These are phyloP conservation scores for Drosophila oshimai DNA, from an alignment of 1,140 invertebrate genomes.

Conservation along the genomic window DNA sequence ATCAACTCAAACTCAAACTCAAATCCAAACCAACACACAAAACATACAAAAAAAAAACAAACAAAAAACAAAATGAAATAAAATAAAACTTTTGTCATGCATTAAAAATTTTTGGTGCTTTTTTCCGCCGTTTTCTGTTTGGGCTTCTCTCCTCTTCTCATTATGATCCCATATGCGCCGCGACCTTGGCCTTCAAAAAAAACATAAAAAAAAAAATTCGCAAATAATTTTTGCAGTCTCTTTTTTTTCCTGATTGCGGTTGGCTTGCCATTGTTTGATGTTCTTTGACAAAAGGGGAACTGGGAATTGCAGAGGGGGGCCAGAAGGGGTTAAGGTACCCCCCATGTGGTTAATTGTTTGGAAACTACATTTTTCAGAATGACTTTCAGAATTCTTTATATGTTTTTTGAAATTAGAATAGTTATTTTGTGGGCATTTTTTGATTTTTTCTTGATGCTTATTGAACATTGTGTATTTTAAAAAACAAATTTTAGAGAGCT, in stretches of 20 bases:
- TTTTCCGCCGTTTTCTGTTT: background rate
- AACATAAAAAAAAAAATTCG: slow-evolving; percentile 24
- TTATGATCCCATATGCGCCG: slow-evolving; percentile 47
- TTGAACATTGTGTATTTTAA: no score
- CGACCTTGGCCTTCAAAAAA: slow-evolving; percentile 53
- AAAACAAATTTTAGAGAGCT: no score
- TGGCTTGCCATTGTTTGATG: slow-evolving; percentile 26
- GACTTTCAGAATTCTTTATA: background rate
- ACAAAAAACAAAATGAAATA: slow-evolving; percentile 1
- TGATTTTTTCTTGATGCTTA: no score
- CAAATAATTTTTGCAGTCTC: slow-evolving; percentile 34
- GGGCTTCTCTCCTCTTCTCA: slow-evolving; percentile 13
- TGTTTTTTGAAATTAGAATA: background rate
- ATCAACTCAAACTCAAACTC: slow-evolving; percentile 31
- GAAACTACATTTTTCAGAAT: background rate
- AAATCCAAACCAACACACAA: slow-evolving; percentile 2
- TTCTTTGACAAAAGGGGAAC: background rate
- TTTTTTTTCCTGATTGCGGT: slow-evolving; percentile 14
- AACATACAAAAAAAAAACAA: background rate
- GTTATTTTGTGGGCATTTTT: no score
- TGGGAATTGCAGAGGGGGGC: background rate
- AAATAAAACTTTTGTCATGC: slow-evolving; percentile 24
- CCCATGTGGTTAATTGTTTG: slow-evolving; percentile 7
- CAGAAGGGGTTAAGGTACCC: background rate
- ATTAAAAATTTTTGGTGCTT: slow-evolving; percentile 32